Base-by-base conservation (phyloP, 2,888 invertebrate genomes). In the Ellobium chinense region DNA sequence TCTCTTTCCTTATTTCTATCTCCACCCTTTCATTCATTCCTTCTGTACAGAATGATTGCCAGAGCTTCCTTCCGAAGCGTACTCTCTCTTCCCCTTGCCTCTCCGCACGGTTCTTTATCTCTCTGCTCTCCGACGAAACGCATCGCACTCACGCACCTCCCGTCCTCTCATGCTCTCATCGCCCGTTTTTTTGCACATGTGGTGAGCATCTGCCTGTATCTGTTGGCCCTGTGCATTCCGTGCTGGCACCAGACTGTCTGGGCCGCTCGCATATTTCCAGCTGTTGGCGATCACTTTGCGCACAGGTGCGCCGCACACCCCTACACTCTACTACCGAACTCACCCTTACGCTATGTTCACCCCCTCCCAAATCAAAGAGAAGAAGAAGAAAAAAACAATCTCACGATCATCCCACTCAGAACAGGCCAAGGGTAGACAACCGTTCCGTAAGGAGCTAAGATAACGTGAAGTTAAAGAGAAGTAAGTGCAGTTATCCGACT, bases 241-340 rank as follows among this genome's bases (percentile, higher is more conserved):
- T 39, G 37, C 77, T 78, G 77, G 77, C 77, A 78, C 77, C 77
- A 60, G 29, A 29, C 68, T 78, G 77, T 78, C 77, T 78, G 77
- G 69, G 29, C 36, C 69, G 36, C 58, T 36, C 58, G 34, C 69
- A 68, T 56, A 69, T 39, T 78, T 78, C 77, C 77, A 78, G 77
- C 69, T 78, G 77, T 58, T 78, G 77, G 69, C 69, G 69, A 68
- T 78, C 77, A 69, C 68, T 31, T 63, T 24, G 4, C 12, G 62
- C 69, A 62, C 77, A 78, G 69, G 69, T 78, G 77, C 68, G 69
- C 56, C 56, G 37, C 77, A 75, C 75, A 27, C 65, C 75, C 70
- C 21, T 46, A 12, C 46, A n/a, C n/a, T n/a, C n/a, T n/a, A n/a
- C n/a, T 54, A 18, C 18, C 18, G 54, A 14, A 54, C 18, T 54